Evolutionary conservation across 2,888 invertebrate species (phyloP), one percentile per base, ranked within the genome.

Genomic region (Lamellibrachia satsuma): DNA sequence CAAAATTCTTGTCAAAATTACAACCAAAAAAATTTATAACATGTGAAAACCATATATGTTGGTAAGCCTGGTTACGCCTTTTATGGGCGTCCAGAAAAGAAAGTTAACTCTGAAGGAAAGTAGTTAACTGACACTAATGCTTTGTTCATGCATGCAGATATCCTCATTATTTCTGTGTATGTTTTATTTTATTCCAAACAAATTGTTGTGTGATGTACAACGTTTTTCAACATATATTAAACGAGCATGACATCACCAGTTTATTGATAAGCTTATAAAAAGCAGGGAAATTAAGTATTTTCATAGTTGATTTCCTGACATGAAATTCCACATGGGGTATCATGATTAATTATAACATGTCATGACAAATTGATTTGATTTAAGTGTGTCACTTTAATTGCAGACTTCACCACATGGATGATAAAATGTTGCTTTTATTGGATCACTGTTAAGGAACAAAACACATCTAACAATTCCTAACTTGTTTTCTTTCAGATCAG

Each of bases 401-500:
- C 39, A 75, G 75, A 75, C n/a, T 39, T 39, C 39, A 75, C 22
- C 4, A 15, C n/a, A 3, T 75, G 55, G 55, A 9, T 75, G 75
- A 22, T 75, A 22, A 22, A 75, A 75, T 75, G 75, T 75, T 55
- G n/a, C n/a, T 22, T 22, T 75, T 57, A 57, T 39, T 39, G 39
- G 39, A 39, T 39, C 39, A 39, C 39, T 39, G 39, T 39, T 39
- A 39, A 39, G 39, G 39, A 39, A 39, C 39, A 39, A 39, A 39
- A 39, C 39, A 39, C 39, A 11, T 27, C 1, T 91, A 39, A 91
- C 22, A 91, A 51, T 52, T 39, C 6, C 52, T 91, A 22, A 22
- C 22, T 22, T 75, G 11, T 92, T 90, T 57, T 90, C 75, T 95
- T 95, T 39, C 94, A 96, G 96, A 90, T 95, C 95, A 94, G 96